phyloP scores from a whole-genome alignment of 2,797 vertebrate species.

The Centroberyx gerrardi region DNA sequence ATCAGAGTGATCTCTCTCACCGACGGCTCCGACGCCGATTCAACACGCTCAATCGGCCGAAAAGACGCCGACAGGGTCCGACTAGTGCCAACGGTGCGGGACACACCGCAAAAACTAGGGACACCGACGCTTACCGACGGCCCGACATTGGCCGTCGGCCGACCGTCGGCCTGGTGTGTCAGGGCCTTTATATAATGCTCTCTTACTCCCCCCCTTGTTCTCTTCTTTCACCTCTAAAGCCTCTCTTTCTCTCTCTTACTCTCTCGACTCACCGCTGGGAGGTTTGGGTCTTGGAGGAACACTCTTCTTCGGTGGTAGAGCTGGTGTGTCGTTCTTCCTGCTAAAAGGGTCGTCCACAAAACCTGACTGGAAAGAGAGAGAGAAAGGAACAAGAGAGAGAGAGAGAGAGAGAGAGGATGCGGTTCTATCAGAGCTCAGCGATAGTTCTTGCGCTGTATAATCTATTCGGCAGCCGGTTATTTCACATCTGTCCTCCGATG shows the following conservation, averaged over 20 bases:
- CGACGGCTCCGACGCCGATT: no score
- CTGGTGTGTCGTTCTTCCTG: slow-evolving; percentile 93
- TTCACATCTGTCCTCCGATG: not conserved
- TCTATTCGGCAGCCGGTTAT: not conserved
- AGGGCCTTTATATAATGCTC: no score
- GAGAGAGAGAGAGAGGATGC: not conserved
- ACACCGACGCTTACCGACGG: no score
- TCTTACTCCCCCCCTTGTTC: not conserved
- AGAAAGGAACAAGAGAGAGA: not conserved
- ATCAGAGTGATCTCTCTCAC: no score
- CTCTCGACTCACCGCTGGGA: slow-evolving; percentile 92
- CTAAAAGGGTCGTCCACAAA: slow-evolving; percentile 95
- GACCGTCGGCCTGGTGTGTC: no score
- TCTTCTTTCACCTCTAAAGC: not conserved
- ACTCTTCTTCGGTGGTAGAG: slow-evolving; percentile 95
- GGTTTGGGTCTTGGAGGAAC: slow-evolving; percentile 95
- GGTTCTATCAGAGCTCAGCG: not conserved
- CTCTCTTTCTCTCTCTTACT: not conserved
- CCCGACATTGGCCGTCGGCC: no score
- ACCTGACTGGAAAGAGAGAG: slow-evolving; percentile 76
- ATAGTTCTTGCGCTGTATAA: not conserved
- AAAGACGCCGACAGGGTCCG: no score
- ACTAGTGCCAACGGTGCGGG: no score
- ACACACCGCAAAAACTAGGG: no score
- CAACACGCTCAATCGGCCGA: no score